Percentiles rank a stretch among this genome's conserved stretches.
phyloP scores from a whole-genome alignment of 2,797 vertebrate species.

The Pitangus sulphuratus region DNA sequence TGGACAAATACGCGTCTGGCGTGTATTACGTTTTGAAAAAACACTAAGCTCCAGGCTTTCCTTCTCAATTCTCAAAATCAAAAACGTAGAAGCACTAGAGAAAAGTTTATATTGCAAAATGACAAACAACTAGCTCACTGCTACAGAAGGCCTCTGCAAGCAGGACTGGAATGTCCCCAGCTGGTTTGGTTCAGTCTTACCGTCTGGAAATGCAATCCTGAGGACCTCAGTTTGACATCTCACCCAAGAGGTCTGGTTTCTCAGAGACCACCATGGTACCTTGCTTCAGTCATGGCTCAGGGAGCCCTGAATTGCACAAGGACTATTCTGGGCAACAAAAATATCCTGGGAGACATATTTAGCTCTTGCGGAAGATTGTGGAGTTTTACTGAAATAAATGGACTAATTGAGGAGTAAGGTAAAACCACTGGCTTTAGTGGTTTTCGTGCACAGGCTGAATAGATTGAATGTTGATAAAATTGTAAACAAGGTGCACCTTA shows the following conservation, averaged over 20 bases:
- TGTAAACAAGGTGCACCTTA: background rate
- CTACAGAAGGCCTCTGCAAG: background rate
- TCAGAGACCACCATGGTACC: background rate
- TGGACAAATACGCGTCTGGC: background rate
- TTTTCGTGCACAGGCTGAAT: background rate
- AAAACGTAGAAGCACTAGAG: background rate
- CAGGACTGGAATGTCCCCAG: background rate
- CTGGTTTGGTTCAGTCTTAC: background rate
- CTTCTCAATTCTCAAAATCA: background rate
- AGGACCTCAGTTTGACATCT: background rate
- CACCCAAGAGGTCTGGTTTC: background rate
- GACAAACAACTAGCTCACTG: background rate
- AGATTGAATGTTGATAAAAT: background rate
- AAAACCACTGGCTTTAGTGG: slow-evolving; percentile 29
- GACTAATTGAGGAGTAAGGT: slow-evolving; percentile 39
- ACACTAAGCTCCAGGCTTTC: background rate
- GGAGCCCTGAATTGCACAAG: background rate
- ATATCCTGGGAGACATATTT: background rate
- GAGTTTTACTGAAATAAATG: slow-evolving; percentile 11
- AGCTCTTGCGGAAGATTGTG: background rate
- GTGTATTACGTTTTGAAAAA: background rate
- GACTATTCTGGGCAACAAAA: background rate
- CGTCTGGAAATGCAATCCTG: background rate
- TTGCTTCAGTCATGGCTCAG: background rate
- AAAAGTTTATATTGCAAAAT: background rate